These are phyloP conservation scores for Druceiella hillmani DNA, from an alignment of 2,888 invertebrate genomes.

Conservation along the genomic window DNA sequence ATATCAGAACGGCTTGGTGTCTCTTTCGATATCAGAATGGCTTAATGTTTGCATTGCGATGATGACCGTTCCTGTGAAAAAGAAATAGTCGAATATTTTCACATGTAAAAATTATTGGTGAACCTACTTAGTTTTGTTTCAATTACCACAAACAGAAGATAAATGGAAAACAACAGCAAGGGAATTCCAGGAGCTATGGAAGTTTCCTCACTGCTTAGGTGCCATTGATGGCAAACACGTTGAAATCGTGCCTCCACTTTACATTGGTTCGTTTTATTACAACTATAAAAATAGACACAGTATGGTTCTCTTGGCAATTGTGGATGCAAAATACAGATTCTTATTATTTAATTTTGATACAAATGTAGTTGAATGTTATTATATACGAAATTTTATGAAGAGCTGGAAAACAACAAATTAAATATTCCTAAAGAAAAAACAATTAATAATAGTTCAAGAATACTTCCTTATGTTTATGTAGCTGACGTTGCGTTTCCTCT, in stretches of 20 bases:
- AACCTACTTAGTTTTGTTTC: constrained; percentile 14
- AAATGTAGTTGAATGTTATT: constrained; percentile 24
- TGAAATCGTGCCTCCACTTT: constrained; percentile 19
- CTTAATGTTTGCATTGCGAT: too few species aligned
- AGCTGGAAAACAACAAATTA: constrained; percentile 11
- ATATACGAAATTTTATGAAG: constrained; percentile 21
- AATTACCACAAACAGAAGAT: constrained; percentile 17
- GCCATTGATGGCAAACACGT: constrained; percentile 26
- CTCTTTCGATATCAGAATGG: too few species aligned
- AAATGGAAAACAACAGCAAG: constrained; percentile 21
- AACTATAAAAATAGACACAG: constrained; percentile 25
- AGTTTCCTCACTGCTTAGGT: constrained; percentile 24
- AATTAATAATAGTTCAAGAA: constrained; percentile 9
- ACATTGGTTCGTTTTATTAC: constrained; percentile 25
- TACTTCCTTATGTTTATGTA: constrained; percentile 20
- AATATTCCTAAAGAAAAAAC: constrained; percentile 10
- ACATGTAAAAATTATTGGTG: too few species aligned
- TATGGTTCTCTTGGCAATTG: constrained; percentile 22
- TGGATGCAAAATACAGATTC: constrained; percentile 24
- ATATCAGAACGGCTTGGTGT: too few species aligned
- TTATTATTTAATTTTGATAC: constrained; percentile 21
- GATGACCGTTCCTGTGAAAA: too few species aligned
- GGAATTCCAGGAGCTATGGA: constrained; percentile 21
- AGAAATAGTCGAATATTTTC: too few species aligned
- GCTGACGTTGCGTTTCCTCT: constrained; percentile 24